Conservation (phyloP, 2,113 vertebrate genomes). For the Muntiacus muntjak region DNA sequence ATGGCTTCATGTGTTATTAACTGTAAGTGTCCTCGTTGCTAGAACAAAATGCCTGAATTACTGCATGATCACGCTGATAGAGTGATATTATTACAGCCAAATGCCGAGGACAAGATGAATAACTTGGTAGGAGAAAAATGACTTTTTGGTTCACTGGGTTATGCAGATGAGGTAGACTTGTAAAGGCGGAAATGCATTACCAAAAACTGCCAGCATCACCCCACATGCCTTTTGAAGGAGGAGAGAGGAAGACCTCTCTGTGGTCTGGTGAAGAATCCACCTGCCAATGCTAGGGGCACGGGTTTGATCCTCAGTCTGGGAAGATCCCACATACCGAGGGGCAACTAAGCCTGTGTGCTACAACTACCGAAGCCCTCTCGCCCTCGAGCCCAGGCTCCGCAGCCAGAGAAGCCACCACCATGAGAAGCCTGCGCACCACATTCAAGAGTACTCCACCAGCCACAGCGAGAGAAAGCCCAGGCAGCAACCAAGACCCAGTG, state of each 20-base stretch:
- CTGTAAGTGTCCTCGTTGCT: slow-evolving; percentile 48
- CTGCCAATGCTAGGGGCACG: background rate
- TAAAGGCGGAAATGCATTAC: background rate
- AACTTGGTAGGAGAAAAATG: slow-evolving; percentile 26
- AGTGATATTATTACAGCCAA: background rate
- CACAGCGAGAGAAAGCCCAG: background rate
- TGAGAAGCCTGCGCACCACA: background rate
- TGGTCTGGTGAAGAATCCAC: background rate
- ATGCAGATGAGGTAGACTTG: background rate
- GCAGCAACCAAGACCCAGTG: background rate
- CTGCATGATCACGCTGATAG: background rate
- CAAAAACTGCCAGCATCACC: background rate
- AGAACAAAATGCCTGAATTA: slow-evolving; percentile 50
- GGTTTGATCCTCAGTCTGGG: background rate
- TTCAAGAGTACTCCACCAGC: background rate
- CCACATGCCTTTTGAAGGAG: background rate
- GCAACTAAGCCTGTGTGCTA: background rate
- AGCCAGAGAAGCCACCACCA: fast-evolving
- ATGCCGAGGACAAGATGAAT: slow-evolving; percentile 16
- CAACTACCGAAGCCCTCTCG: background rate
- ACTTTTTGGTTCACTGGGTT: slow-evolving; percentile 26
- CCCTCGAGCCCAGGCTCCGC: background rate
- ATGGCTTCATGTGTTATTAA: slow-evolving; percentile 73
- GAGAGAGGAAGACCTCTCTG: background rate
- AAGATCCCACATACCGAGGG: background rate